These are phyloP conservation scores for Okamejei kenojei DNA, from an alignment of 2,797 vertebrate species.

Conservation along the genomic window DNA sequence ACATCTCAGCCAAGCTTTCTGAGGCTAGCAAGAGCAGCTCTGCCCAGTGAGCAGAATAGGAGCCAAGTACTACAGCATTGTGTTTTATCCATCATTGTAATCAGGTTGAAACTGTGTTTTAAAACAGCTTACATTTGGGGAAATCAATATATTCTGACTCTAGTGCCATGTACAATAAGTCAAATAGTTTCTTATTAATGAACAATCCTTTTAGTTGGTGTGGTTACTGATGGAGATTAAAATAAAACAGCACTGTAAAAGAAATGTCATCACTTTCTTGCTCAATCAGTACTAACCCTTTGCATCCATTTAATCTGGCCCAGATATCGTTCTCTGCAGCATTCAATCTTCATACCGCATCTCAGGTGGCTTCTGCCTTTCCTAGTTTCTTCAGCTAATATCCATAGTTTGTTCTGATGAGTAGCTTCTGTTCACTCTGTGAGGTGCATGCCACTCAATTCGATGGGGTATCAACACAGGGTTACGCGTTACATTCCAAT, in stretches of 20 bases:
- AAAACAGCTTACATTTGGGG: not conserved
- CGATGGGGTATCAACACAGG: not conserved
- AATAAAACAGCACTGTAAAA: not conserved
- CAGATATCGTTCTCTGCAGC: not conserved
- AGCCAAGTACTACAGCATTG: not conserved
- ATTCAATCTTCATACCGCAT: not conserved
- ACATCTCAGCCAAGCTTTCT: not conserved
- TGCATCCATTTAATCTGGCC: not conserved
- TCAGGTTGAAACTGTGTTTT: not conserved
- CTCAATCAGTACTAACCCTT: not conserved
- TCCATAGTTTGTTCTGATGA: no score
- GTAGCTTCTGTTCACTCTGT: not conserved
- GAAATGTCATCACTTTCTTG: not conserved
- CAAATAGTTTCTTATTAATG: not conserved
- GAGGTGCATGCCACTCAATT: not conserved
- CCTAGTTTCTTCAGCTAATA: not conserved
- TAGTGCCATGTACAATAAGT: not conserved
- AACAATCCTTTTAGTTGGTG: not conserved
- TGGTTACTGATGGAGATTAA: not conserved
- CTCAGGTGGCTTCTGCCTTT: not conserved
- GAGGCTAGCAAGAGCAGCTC: not conserved
- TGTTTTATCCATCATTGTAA: not conserved
- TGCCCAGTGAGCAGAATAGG: not conserved
- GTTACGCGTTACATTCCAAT: not conserved
- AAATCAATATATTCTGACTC: conserved; percentile 4